Evolutionary conservation across 2,888 invertebrate genomes (phyloP), one percentile per base, ranked within the genome.

Genomic region (Heteromurus nitidus): DNA sequence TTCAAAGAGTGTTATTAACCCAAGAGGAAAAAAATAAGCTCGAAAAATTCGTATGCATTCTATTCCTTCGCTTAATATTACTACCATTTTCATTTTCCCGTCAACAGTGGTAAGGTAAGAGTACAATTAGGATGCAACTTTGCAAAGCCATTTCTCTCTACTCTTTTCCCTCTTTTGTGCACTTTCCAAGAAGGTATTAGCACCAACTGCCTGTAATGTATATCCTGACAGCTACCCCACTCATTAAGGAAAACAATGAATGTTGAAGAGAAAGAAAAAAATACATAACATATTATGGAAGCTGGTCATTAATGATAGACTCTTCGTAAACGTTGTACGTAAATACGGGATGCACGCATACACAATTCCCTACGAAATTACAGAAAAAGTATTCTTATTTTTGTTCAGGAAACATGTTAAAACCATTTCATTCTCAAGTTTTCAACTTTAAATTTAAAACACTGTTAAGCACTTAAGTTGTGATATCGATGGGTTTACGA

Each of bases 211-310:
- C 80, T 80, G 80, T 69, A 80, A 80, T 80, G 69, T 64, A 74
- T 44, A 74, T 74, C 68, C 36, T 60, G 53, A 68, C 64, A 47
- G 68, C 64, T 69, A 74, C 26, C 65, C 64, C 74, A 74, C 68
- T 80, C 80, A 80, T 80, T 80, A 80, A 62, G 68, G 50, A 69
- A 74, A 50, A 80, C 80, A 80, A 80, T 80, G 74, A 80, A 67
- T 80, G 80, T 80, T 80, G 64, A 80, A 80, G 80, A 80, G 55
- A 80, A 44, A 67, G 24, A 50, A 11, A 24, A 60, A 70, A 58
- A 69, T 18, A 36, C 47, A 58, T n/a, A 58, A 26, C 50, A 64
- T 65, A n/a, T n/a, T n/a, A 20, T 16, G 65, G 24, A 36, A 22
- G 7, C 47, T 26, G 26, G n/a, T 50, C 67, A 50, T 67, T 67